Conservation (phyloP, 2,113 vertebrate species). For the Myanophis thanlyinensis region DNA sequence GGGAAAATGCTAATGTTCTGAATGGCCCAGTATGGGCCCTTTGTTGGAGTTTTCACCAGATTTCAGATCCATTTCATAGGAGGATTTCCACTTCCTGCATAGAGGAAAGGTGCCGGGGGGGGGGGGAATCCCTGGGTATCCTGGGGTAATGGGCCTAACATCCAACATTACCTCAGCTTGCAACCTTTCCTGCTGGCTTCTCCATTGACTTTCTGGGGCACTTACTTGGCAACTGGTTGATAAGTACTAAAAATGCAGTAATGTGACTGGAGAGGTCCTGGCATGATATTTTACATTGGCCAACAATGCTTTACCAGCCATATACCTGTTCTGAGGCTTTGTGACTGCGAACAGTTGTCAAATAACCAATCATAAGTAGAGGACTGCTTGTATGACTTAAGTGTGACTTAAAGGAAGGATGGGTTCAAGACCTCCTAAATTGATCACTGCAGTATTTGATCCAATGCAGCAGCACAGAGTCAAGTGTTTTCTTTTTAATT, state of each 20-base stretch:
- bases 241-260: neutral
- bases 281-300: neutral
- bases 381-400: neutral
- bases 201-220: neutral
- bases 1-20: neutral
- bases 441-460: neutral
- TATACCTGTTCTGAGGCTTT: neutral
- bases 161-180: neutral
- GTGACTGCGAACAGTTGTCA: neutral
- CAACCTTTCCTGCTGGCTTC: neutral
- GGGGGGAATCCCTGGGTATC: neutral
- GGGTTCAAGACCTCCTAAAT: neutral
- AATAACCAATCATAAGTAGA: neutral
- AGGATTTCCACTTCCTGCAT: neutral
- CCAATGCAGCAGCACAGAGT: neutral
- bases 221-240: neutral
- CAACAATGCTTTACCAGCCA: neutral
- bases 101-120: neutral
- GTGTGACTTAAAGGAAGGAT: neutral
- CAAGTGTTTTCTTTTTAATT: neutral
- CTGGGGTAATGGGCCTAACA: neutral
- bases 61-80: neutral
- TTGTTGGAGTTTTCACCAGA: neutral
- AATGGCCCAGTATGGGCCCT: neutral
- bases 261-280: too few species aligned